Evolutionary conservation across 2,888 invertebrate species (phyloP).

Genomic region (Baronia brevicornis): DNA sequence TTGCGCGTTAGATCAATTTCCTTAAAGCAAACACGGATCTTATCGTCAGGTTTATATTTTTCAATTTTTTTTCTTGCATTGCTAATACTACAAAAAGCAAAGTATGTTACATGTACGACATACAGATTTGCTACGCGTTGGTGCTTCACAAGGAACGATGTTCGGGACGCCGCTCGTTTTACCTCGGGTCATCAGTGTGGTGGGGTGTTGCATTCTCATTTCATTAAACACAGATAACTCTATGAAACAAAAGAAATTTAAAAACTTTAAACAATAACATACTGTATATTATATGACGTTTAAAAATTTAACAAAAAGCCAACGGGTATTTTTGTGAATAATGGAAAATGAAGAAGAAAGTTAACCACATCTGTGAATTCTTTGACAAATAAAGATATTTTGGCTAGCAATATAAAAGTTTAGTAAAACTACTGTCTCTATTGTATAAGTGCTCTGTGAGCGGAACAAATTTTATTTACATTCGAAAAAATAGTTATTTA

Average conservation of each 20-base stretch:
- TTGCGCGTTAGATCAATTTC: conserved; percentile 70
- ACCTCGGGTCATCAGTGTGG: conserved; percentile 33
- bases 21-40: conserved; percentile 37
- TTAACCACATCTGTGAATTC: too few relatives aligned
- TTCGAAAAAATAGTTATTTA: too few relatives aligned
- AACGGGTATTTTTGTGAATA: too few relatives aligned
- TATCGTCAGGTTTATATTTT: conserved; percentile 23
- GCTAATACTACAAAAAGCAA: conserved; percentile 11
- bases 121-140: conserved; percentile 58
- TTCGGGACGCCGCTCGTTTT: conserved; percentile 18
- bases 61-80: conserved; percentile 20
- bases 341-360: too few relatives aligned
- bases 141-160: conserved; percentile 28
- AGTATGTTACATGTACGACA: conserved; percentile 26
- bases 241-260: conserved; percentile 21
- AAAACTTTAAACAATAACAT: conserved; percentile 3
- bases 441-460: too few relatives aligned
- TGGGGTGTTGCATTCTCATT: conserved; percentile 49
- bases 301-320: too few relatives aligned
- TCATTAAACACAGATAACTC: conserved; percentile 44
- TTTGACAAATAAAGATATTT: too few relatives aligned
- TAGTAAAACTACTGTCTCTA: too few relatives aligned
- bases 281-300: too few relatives aligned
- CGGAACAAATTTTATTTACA: too few relatives aligned
- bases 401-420: too few relatives aligned